A percentile compares a stretch with the other conserved stretches of the same genome.
These are phyloP conservation scores for Ataeniobius toweri DNA, from an alignment of 2,797 vertebrate species.

Conservation along the genomic window DNA sequence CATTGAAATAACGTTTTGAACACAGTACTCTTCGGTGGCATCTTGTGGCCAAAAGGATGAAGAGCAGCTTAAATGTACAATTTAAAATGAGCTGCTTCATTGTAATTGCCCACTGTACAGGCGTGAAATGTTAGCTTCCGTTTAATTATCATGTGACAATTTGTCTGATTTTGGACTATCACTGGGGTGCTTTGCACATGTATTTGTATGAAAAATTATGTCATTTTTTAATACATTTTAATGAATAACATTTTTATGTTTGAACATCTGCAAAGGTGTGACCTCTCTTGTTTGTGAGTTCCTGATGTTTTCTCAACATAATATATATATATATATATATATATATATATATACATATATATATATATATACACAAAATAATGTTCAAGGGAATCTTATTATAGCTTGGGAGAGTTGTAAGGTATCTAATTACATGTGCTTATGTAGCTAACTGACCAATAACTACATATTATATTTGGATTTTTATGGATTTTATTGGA, in stretches of 20 bases:
- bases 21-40: not conserved
- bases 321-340: too few species aligned
- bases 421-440: not conserved
- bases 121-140: not conserved
- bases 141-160: not conserved
- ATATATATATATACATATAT: too few species aligned
- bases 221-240: too few species aligned
- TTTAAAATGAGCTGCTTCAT: not conserved
- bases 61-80: not conserved
- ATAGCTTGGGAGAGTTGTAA: not conserved
- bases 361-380: not conserved
- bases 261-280: too few species aligned
- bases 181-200: not conserved
- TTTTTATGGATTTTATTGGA: too few species aligned
- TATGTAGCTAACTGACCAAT: not conserved
- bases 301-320: too few species aligned
- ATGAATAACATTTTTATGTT: too few species aligned
- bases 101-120: not conserved
- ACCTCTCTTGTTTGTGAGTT: too few species aligned
- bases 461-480: not conserved
- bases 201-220: too few species aligned
- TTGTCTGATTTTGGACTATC: not conserved
- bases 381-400: not conserved
- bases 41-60: not conserved
- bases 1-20: not conserved